A percentile compares a stretch with the other conserved stretches of the same genome.
Conservation (phyloP, 37 sponge, comb jelly and placozoan genomes). For the Eunapius fragilis region DNA sequence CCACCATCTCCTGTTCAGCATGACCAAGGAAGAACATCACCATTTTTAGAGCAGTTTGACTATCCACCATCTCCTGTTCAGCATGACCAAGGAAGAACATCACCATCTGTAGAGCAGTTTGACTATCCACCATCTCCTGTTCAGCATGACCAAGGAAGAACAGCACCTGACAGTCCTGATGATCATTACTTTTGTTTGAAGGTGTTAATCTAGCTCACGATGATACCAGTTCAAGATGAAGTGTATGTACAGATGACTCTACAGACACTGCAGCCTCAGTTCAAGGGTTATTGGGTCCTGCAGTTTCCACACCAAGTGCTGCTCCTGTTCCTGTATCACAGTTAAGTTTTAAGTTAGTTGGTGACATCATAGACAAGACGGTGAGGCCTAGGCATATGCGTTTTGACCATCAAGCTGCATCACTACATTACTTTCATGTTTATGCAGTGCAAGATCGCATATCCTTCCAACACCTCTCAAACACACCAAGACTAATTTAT, state of each 20-base stretch:
- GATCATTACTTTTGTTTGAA: background rate
- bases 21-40: background rate
- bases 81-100: too few species aligned
- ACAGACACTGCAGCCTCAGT: background rate
- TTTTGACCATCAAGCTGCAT: constrained; percentile 8
- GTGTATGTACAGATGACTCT: background rate
- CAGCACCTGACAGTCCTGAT: background rate
- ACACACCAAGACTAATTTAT: background rate
- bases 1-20: background rate
- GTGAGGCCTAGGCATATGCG: constrained; percentile 11
- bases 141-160: background rate
- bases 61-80: background rate
- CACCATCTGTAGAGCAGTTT: too few species aligned
- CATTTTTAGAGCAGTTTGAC: background rate
- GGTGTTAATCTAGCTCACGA: background rate
- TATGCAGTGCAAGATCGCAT: constrained; percentile 1
- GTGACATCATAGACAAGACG: constrained; percentile 8
- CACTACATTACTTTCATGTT: constrained; percentile 7
- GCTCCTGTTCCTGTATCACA: background rate
- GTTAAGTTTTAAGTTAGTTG: constrained; percentile 13
- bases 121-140: too few species aligned
- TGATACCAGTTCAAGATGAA: background rate
- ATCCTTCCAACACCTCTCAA: background rate
- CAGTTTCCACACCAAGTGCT: constrained; percentile 1
- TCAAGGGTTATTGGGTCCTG: background rate